Evolutionary conservation across 2,113 vertebrate genomes (phyloP).

Genomic region (Clarias magur): DNA sequence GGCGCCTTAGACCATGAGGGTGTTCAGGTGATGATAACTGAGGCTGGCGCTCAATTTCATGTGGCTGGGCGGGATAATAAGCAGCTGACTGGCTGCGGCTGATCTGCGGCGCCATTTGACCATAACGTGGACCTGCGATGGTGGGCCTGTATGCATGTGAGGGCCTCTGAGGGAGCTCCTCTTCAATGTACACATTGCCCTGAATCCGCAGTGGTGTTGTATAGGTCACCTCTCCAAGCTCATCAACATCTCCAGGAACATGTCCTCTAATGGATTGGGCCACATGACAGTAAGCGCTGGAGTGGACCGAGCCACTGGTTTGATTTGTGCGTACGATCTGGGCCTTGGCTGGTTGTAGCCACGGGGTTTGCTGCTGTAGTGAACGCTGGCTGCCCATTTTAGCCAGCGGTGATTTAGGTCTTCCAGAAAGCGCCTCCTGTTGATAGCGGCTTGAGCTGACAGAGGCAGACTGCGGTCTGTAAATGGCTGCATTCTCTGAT

Average conservation of each 20-base stretch:
- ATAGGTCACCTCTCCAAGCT: conserved; percentile 71
- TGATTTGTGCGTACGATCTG: conserved; percentile 89
- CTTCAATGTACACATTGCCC: conserved; percentile 80
- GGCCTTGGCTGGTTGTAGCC: conserved; percentile 88
- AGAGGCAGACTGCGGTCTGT: conserved; percentile 81
- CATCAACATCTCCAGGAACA: conserved; percentile 82
- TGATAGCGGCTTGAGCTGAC: conserved; percentile 75
- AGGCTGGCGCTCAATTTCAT: conserved; percentile 78
- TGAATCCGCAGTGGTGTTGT: conserved; percentile 78
- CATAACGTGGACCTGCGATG: conserved; percentile 67
- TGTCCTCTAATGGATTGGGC: conserved; percentile 82
- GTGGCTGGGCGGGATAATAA: conserved; percentile 85
- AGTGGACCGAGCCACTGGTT: conserved; percentile 67
- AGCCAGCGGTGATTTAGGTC: conserved; percentile 84
- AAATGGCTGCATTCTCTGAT: conserved; percentile 78
- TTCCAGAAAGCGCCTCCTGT: conserved; percentile 79
- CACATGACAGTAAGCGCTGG: conserved; percentile 80
- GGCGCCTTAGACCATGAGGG: conserved; percentile 81
- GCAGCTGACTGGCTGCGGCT: conserved; percentile 93
- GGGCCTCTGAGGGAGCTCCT: conserved; percentile 83
- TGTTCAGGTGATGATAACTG: conserved; percentile 80
- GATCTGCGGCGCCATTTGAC: conserved; percentile 82
- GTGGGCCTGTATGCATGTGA: conserved; percentile 74
- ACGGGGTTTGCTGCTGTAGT: conserved; percentile 79
- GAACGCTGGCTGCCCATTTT: conserved; percentile 82